Conservation (phyloP, 2,113 vertebrate genomes). For the Turnix velox region DNA sequence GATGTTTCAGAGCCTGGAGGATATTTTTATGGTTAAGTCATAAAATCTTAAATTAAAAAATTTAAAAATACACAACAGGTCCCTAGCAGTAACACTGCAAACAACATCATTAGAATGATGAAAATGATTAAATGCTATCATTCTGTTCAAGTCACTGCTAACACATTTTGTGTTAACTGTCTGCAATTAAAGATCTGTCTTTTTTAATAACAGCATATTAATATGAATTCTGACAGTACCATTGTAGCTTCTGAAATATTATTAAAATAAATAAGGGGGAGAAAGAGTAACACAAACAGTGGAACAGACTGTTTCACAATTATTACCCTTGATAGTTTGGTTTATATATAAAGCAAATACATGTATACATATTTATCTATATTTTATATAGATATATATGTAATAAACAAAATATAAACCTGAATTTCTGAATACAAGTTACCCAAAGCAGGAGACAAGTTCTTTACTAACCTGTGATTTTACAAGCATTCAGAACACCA, state of each 20-base stretch:
- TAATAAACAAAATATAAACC: neutral
- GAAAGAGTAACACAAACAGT: neutral
- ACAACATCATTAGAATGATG: conserved; percentile 17
- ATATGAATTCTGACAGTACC: neutral
- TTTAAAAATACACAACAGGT: neutral
- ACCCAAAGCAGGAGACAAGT: neutral
- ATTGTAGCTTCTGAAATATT: conserved; percentile 40
- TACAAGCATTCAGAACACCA: neutral
- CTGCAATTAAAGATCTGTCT: conserved; percentile 34
- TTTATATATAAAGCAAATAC: too few relatives aligned
- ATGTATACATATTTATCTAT: too few relatives aligned
- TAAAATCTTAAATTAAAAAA: conserved; percentile 38
- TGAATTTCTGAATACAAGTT: neutral
- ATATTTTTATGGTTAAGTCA: neutral
- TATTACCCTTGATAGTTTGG: neutral
- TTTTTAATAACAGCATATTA: neutral
- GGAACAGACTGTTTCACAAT: neutral
- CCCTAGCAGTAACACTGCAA: conserved; percentile 1
- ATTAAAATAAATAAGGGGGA: conserved; percentile 17
- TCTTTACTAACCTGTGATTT: neutral
- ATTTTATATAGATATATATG: too few relatives aligned
- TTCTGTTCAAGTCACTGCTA: neutral
- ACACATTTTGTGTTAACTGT: conserved; percentile 43
- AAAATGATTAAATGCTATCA: conserved; percentile 42
- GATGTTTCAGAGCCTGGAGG: neutral